These are phyloP conservation scores for Clunio marinus DNA, from an alignment of 2,888 invertebrate species.

Conservation along the genomic window DNA sequence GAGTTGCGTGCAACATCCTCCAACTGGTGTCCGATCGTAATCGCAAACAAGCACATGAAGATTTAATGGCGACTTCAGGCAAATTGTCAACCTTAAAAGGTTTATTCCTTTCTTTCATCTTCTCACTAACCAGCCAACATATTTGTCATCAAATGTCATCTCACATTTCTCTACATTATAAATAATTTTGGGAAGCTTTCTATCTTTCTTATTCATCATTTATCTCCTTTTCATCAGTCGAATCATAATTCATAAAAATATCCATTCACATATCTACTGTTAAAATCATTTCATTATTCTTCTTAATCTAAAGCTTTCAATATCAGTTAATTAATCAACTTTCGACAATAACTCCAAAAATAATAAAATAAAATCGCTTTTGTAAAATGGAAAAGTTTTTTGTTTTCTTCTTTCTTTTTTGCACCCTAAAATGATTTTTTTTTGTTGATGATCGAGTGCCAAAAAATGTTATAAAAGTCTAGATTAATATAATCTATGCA, in stretches of 20 bases:
- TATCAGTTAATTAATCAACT: background rate
- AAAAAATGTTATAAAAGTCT: no score
- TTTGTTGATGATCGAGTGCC: no score
- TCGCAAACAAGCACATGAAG: background rate
- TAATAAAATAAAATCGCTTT: background rate
- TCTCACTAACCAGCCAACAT: background rate
- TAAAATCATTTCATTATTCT: background rate
- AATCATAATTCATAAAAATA: background rate
- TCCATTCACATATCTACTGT: constrained; percentile 14
- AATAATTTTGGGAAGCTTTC: no score
- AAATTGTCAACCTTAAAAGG: no score
- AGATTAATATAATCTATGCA: constrained; percentile 24
- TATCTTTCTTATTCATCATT: no score
- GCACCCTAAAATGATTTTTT: no score
- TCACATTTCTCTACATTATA: background rate
- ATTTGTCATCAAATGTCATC: background rate
- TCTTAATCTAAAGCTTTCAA: background rate
- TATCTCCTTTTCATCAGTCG: no score
- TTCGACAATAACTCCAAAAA: background rate
- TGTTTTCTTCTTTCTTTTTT: no score
- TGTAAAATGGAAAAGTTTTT: background rate
- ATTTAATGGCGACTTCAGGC: no score
- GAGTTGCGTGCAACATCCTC: background rate
- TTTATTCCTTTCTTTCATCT: no score
- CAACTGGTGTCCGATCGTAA: background rate